Base-by-base conservation (phyloP, 2,797 vertebrate genomes). In the Paratrypauchen microcephalus region DNA sequence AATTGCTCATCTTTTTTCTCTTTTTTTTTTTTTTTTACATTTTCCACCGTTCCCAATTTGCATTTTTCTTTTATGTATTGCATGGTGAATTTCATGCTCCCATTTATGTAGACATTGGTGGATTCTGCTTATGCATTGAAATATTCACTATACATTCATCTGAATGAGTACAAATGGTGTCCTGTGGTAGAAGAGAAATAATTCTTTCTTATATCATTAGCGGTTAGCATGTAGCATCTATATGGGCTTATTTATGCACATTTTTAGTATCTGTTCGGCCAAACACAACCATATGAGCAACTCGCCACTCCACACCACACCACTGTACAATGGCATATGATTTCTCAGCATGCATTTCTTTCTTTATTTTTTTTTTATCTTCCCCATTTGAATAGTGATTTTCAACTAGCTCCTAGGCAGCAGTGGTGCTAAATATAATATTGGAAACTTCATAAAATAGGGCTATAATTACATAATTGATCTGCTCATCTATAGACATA, bases 171-270 rank as follows among this genome's bases (percentile, higher is more conserved):
- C 75, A 24, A 80, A 67, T 76, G 1, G 3, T 16, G 41, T 15
- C 41, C 3, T 45, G 41, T 79, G 76, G 78, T 71, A 15, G 41
- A 5, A 4, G n/a, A n/a, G n/a, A n/a, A 68, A 66, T 86, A 75
- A 87, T 87, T 88, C 81, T 88, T 86, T 84, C 87, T 87, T 62
- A 54, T 75, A 69, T 85, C 85, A 88, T 91, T 90, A 91, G 67
- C 66, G 41, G 71, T 76, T 79, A 68, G 81, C 78, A 69, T 88
- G 71, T 83, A 64, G 72, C 54, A 1, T 56, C 67, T 70, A 41
- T 66, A 28, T 48, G 69, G 66, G 56, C 56, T 41, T 55, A 61
- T 70, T 50, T 61, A 11, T 71, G 54, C 45, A 52, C 67, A 28
- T 56, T 7, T 36, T 75, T 65, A 62, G 66, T 79, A 73, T 80